phyloP scores from a whole-genome alignment of 2,888 invertebrate species.

The Druceiella hillmani region DNA sequence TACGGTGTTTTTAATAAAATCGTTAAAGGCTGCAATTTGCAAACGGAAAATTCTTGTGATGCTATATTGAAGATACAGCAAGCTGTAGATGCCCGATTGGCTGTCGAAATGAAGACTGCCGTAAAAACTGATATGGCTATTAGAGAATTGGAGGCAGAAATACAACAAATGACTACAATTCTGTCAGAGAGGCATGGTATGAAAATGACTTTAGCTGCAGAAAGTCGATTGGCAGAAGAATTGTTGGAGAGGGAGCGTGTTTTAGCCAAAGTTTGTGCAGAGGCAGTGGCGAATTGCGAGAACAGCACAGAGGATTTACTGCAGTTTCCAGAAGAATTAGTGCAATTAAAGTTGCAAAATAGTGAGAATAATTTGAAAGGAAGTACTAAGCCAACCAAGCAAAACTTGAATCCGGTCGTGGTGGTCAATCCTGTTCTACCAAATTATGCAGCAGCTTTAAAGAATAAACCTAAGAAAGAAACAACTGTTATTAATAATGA shows the following conservation, averaged over 20 bases:
- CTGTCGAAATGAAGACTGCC: constrained; percentile 39
- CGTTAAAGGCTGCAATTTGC: constrained; percentile 39
- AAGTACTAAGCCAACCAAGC: no score
- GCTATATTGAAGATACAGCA: constrained; percentile 43
- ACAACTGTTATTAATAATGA: no score
- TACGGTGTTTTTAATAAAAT: constrained; percentile 43
- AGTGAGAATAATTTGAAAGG: no score
- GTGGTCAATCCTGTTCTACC: constrained; percentile 15
- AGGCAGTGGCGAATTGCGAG: constrained; percentile 38
- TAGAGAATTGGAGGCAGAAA: constrained; percentile 43
- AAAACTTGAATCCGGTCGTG: constrained; percentile 30
- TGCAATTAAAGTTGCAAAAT: no score
- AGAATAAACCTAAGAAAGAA: constrained; percentile 30
- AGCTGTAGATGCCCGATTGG: constrained; percentile 39
- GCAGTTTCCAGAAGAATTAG: no score
- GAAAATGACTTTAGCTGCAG: constrained; percentile 34
- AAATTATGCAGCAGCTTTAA: constrained; percentile 40
- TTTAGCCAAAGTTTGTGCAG: constrained; percentile 41
- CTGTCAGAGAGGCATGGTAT: constrained; percentile 38
- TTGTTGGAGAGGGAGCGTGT: constrained; percentile 34
- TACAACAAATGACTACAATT: constrained; percentile 42
- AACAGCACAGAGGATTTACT: no score
- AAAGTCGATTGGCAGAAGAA: constrained; percentile 34
- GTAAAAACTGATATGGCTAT: constrained; percentile 40
- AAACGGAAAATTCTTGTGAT: constrained; percentile 36